Evolutionary conservation across 2,113 vertebrate genomes (phyloP).

Genomic region (Hemiprocne comata): DNA sequence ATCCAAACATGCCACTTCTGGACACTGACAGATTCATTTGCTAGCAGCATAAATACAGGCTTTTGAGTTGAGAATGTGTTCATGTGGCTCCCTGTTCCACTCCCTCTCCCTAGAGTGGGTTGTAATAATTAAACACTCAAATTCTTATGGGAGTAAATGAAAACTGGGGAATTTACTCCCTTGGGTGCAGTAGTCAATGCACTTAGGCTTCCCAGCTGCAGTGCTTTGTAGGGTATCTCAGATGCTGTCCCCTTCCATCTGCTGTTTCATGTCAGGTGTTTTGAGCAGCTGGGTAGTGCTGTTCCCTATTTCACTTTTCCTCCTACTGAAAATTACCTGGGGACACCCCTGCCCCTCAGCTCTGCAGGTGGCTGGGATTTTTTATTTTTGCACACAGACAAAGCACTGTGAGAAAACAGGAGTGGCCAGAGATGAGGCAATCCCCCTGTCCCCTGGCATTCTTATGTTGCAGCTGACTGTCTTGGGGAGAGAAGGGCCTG

Average conservation of each 20-base stretch:
- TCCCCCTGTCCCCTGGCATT: background rate
- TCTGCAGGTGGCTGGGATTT: background rate
- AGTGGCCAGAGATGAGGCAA: background rate
- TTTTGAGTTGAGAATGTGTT: background rate
- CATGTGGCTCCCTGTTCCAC: background rate
- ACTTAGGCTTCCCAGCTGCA: background rate
- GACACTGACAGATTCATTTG: background rate
- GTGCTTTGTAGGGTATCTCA: background rate
- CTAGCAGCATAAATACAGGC: background rate
- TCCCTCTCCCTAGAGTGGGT: background rate
- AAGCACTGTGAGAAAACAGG: fast-evolving
- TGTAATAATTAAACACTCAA: background rate
- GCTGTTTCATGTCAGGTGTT: background rate
- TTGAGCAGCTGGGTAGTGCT: background rate
- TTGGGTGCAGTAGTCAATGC: background rate
- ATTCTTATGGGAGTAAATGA: background rate
- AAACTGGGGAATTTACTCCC: background rate
- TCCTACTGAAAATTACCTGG: background rate
- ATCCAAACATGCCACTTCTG: background rate
- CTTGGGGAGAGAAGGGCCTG: background rate
- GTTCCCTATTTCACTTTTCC: background rate
- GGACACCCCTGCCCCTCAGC: background rate
- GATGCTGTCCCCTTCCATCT: background rate
- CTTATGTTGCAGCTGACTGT: background rate
- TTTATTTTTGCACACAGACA: background rate